Percentiles rank a stretch among this genome's conserved stretches.
These are phyloP conservation scores for Tetramorium alpestre DNA, from an alignment of 1,140 invertebrate genomes.

Conservation along the genomic window DNA sequence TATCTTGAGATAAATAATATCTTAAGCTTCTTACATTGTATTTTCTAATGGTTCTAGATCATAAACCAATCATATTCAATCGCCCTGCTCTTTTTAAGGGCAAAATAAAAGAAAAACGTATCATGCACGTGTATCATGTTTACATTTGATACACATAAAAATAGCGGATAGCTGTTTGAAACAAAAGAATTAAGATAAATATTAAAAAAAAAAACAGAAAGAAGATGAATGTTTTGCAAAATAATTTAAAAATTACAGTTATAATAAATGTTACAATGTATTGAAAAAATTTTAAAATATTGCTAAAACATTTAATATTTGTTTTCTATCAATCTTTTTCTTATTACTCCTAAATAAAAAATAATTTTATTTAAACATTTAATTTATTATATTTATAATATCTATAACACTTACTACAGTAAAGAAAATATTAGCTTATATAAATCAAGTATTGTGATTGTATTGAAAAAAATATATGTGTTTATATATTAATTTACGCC, in stretches of 20 bases:
- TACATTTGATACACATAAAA: background rate
- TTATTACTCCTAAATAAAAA: background rate
- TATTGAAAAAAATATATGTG: background rate
- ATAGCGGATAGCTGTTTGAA: background rate
- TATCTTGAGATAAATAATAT: background rate
- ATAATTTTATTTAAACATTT: background rate
- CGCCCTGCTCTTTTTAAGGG: slow-evolving; percentile 19
- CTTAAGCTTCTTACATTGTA: background rate
- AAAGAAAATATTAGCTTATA: background rate
- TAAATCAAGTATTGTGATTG: background rate
- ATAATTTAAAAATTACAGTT: background rate
- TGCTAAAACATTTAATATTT: background rate
- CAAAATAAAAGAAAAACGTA: background rate
- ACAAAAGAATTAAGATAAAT: background rate
- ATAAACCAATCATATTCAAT: slow-evolving; percentile 43
- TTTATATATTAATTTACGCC: background rate
- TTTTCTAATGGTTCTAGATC: slow-evolving; percentile 21
- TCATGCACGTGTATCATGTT: background rate
- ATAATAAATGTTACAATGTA: background rate
- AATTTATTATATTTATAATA: slow-evolving; percentile 10
- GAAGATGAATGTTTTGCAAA: background rate
- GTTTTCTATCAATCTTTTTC: background rate
- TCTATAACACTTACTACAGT: background rate
- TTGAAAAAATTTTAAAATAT: background rate
- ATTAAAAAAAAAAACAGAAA: background rate